Percentiles rank a stretch among this genome's conserved stretches.
Evolutionary conservation across 2,797 vertebrate genomes (phyloP).

Genomic region (Syndactyla subalaris): DNA sequence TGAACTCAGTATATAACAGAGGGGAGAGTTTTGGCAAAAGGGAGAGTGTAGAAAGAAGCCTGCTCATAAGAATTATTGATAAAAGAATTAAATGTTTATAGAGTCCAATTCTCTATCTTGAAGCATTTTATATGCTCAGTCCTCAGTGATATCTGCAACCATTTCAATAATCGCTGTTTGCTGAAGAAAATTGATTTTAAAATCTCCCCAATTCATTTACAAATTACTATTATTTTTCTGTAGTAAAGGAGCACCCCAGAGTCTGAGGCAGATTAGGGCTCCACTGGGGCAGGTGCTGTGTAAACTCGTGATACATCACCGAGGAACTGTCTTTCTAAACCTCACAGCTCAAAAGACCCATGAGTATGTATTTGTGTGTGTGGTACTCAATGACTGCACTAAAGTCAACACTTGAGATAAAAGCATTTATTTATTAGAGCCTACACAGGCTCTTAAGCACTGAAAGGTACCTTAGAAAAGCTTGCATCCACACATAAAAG

Average conservation of each 20-base stretch:
- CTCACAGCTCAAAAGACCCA: not conserved
- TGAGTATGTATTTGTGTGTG: not conserved
- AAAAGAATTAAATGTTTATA: constrained; percentile 60
- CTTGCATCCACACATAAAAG: not conserved
- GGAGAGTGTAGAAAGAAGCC: constrained; percentile 25
- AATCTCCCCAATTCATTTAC: constrained; percentile 15
- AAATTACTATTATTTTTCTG: not conserved
- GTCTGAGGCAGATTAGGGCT: not conserved
- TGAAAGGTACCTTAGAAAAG: not conserved
- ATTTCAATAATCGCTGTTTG: constrained; percentile 24
- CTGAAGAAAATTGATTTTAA: constrained; percentile 43
- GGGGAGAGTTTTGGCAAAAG: not conserved
- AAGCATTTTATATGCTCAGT: not conserved
- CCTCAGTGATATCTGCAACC: not conserved
- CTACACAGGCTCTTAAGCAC: not conserved
- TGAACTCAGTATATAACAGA: not conserved
- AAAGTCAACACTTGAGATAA: not conserved
- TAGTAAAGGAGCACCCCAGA: not conserved
- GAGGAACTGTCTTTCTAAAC: not conserved
- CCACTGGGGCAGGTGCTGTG: not conserved
- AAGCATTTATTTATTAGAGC: not conserved
- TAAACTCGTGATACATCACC: not conserved
- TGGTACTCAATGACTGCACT: not conserved
- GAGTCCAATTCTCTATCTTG: constrained; percentile 24
- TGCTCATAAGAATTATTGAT: constrained; percentile 54